Evolutionary conservation across 1,140 invertebrate genomes (phyloP), one percentile per base, ranked within the genome.

Genomic region (Cotesia typhae): DNA sequence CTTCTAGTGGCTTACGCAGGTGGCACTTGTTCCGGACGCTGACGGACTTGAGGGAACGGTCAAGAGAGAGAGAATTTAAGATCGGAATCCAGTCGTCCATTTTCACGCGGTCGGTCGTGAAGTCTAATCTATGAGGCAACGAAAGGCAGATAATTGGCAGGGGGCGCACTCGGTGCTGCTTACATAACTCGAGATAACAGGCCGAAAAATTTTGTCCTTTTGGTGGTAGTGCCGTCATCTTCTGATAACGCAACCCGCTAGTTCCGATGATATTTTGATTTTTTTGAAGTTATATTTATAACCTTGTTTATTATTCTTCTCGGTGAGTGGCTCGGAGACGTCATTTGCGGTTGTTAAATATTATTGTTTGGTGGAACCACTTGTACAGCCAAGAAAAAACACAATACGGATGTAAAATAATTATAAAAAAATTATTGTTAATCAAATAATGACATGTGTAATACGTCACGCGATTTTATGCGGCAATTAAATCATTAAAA

Each of bases 31-130:
- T 85, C 10, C 83, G 79, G 1, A 87, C 82, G 59, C 79, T 83
- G 53, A 74, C 65, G 9, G 68, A 79, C 36, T 73, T 80, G 12
- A 92, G 84, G 70, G 88, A 90, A 17, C 89, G 85, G 79, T 92
- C 92, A 38, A 89, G 87, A 3, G 90, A 88, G 1, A 93, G 75
- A 0, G 92, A 90, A 71, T 90, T 90, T 36, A 93, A 76, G 7
- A 92, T 90, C 0, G 91, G 91, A n/a, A 84, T 85, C 92, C 92
- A 93, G 65, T 93, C 91, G 51, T 89, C 88, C 72, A 90, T 88
- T 78, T 91, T 92, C 14, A 93, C 88, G 28, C 91, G 87, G 79
- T 93, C 92, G 28, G 89, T 90, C 38, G 88, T 89, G 75, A 92
- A 91, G 72, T 92, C 90, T 65, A 92, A 20, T n/a, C 72, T 81